Base-by-base conservation (phyloP, 2,797 vertebrate genomes). In the Momotus momota region DNA sequence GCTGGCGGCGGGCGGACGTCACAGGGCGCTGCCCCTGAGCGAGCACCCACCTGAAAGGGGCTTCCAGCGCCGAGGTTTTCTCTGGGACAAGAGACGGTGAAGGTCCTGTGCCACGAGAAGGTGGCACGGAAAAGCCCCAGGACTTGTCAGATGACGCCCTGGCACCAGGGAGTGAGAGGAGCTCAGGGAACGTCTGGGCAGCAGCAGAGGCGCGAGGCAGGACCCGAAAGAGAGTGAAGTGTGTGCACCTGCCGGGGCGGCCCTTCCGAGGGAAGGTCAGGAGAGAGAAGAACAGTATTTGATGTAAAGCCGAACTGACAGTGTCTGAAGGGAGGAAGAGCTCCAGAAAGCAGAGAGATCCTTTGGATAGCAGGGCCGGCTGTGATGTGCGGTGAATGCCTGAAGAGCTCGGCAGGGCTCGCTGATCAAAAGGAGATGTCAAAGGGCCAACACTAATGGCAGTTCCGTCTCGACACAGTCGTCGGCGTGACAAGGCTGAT, bases 361-460 rank as follows among this genome's bases (percentile, higher is more conserved):
- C 80, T 55, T 12, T 23, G 72, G 66, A 41, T 40, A 41, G 3
- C 78, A 1, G 54, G 3, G 19, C 74, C 1, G 21, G 65, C 66
- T 3, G 54, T 0, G 57, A 49, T 72, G 75, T 31, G 91, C 26
- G 0, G 12, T 60, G 93, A 94, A 96, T 73, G 40, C 19, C 74
- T 26, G 83, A 94, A 13, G 33, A 54, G 88, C 92, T 65, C 43
- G 38, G 71, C 74, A 4, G 54, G 23, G 75, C 96, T 74, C 62
- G 1, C 51, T 15, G 18, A 88, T 51, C 91, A 83, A 13, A 58
- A 11, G 8, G 79, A 41, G 67, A 72, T 82, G 92, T 88, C 84
- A 84, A 81, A 86, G 89, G 82, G 87, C 77, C 49, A 35, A 6
- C 61, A 9, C 72, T 88, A 70, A 82, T 75, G 83, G 94, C 92